A percentile compares a stretch with the other conserved stretches of the same genome.
These are phyloP conservation scores for Boleophthalmus pectinirostris DNA, from an alignment of 2,113 vertebrate genomes.

Conservation along the genomic window DNA sequence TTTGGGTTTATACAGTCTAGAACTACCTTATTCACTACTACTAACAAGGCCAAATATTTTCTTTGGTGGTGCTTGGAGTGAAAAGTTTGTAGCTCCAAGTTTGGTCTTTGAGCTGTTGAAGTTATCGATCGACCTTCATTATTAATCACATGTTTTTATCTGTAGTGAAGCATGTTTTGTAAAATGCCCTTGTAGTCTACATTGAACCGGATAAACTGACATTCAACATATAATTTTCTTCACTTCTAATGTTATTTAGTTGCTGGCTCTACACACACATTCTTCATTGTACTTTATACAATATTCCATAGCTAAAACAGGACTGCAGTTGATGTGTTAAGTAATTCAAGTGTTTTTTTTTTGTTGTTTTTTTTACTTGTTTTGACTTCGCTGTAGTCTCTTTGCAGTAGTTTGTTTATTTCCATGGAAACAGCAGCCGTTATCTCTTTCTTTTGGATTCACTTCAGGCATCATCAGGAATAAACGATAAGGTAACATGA, in stretches of 20 bases:
- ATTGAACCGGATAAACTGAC: not conserved
- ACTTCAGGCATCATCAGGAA: conserved; percentile 26
- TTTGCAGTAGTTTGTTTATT: conserved; percentile 9
- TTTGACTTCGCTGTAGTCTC: conserved; percentile 11
- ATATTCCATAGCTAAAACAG: not conserved
- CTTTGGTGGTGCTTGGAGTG: no score
- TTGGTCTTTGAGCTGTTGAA: not conserved
- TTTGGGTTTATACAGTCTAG: no score
- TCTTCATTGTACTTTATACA: no score
- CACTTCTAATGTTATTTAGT: no score
- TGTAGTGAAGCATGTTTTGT: not conserved
- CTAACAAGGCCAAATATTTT: no score
- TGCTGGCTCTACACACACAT: no score
- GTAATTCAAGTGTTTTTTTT: not conserved
- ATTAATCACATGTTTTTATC: not conserved
- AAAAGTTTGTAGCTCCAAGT: not conserved
- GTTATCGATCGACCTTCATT: not conserved
- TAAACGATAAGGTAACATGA: conserved; percentile 15
- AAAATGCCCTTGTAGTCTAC: no score
- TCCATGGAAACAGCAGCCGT: conserved; percentile 32
- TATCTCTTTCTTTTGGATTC: conserved; percentile 21
- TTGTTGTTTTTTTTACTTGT: conserved; percentile 4
- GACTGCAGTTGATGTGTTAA: conserved; percentile 5
- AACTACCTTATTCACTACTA: no score
- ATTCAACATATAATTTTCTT: no score